Evolutionary conservation across 1,140 invertebrate species (phyloP).

Genomic region (Caenorhabditis remanei): DNA sequence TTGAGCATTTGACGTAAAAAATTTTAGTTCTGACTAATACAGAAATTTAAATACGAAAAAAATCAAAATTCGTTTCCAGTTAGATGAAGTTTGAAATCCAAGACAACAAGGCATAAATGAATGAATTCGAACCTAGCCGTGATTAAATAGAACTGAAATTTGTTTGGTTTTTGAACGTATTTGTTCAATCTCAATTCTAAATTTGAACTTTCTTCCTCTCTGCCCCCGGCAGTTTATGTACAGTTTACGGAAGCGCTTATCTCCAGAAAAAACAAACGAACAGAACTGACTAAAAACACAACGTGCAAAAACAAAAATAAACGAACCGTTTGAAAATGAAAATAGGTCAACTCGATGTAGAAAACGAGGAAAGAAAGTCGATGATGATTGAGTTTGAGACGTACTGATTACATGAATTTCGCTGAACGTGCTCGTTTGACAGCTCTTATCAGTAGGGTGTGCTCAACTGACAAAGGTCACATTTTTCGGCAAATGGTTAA

Average conservation of each 20-base stretch:
- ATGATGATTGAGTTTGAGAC: slow-evolving; percentile 18
- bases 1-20: too few species aligned
- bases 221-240: background rate
- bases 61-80: too few species aligned
- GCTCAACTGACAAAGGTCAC: slow-evolving; percentile 3
- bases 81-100: too few species aligned
- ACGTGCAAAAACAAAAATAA: background rate
- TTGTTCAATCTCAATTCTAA: slow-evolving; percentile 14
- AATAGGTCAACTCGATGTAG: background rate
- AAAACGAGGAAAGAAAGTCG: background rate
- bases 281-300: background rate
- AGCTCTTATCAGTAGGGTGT: slow-evolving; percentile 39
- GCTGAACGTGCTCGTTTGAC: slow-evolving; percentile 20
- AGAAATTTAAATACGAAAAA: too few species aligned
- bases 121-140: too few species aligned
- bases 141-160: too few species aligned
- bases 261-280: background rate
- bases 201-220: background rate
- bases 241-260: slow-evolving; percentile 54
- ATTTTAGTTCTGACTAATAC: too few species aligned
- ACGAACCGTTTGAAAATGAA: background rate
- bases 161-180: background rate
- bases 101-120: too few species aligned
- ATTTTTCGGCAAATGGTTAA: slow-evolving; percentile 29
- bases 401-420: slow-evolving; percentile 2